Conservation (phyloP, 2,113 vertebrate species). For the Pelobates fuscus region DNA sequence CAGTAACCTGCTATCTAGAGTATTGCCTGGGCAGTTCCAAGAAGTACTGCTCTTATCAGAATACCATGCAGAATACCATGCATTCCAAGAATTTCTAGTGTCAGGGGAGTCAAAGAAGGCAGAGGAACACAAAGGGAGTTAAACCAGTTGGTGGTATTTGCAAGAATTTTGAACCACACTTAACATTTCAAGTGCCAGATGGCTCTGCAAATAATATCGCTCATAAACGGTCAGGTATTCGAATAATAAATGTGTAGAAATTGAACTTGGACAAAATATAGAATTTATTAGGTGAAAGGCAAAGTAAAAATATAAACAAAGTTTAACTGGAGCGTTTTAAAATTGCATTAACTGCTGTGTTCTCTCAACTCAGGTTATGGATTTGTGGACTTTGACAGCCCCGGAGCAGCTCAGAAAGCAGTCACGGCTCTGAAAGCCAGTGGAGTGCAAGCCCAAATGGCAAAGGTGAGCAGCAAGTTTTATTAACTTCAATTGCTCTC, state of each 20-base stretch:
- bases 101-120: not conserved
- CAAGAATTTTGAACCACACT: too few relatives aligned
- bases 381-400: slow-evolving; percentile 92
- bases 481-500: too few relatives aligned
- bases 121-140: not conserved
- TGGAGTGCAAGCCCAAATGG: slow-evolving; percentile 92
- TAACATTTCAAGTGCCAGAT: too few relatives aligned
- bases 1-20: slow-evolving; percentile 22
- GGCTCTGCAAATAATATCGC: too few relatives aligned
- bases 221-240: too few relatives aligned
- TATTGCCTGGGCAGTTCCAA: slow-evolving; percentile 28
- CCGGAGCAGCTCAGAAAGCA: slow-evolving; percentile 85
- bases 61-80: slow-evolving; percentile 16
- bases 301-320: not conserved
- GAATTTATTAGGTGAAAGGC: too few relatives aligned
- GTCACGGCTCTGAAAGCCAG: slow-evolving; percentile 85
- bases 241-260: too few relatives aligned
- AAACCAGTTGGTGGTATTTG: too few relatives aligned
- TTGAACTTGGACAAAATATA: too few relatives aligned
- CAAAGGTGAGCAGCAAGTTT: slow-evolving; percentile 77
- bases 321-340: not conserved
- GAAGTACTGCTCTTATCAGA: slow-evolving; percentile 40
- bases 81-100: slow-evolving; percentile 30
- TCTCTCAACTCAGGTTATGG: slow-evolving; percentile 78
- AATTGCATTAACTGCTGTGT: not conserved